These are phyloP conservation scores for Trochalopteron elliotii DNA, from an alignment of 2,113 vertebrate genomes.

Conservation along the genomic window DNA sequence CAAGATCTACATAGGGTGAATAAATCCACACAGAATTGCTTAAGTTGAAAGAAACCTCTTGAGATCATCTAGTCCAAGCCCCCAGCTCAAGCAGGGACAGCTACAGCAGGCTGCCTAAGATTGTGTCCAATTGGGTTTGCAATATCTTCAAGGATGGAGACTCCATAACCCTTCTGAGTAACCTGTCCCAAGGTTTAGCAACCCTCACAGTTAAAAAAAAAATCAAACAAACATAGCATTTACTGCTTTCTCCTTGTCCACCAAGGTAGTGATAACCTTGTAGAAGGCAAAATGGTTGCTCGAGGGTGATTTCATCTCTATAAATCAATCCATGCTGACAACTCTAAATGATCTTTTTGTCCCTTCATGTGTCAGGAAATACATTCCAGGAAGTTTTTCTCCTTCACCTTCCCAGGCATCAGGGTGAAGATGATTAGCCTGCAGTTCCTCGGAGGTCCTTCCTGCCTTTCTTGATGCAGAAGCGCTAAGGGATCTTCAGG, in stretches of 20 bases:
- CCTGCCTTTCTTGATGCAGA: not conserved
- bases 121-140: accelerated
- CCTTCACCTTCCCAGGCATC: not conserved
- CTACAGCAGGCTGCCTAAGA: not conserved
- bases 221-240: not conserved
- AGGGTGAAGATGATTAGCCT: not conserved
- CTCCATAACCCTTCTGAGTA: not conserved
- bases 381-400: not conserved
- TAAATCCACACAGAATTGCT: not conserved
- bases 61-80: not conserved
- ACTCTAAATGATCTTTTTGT: not conserved
- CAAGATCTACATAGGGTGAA: not conserved
- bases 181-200: not conserved
- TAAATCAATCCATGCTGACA: not conserved
- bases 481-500: not conserved
- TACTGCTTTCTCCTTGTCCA: not conserved
- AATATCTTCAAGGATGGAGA: not conserved
- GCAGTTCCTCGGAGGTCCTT: not conserved
- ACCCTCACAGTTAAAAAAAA: not conserved
- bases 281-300: not conserved
- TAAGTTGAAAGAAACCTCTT: not conserved
- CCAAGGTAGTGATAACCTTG: not conserved
- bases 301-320: not conserved
- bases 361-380: not conserved
- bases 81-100: not conserved